Evolutionary conservation across 2,797 vertebrate species (phyloP), one percentile per base, ranked within the genome.

Genomic region (Acropternis orthonyx): DNA sequence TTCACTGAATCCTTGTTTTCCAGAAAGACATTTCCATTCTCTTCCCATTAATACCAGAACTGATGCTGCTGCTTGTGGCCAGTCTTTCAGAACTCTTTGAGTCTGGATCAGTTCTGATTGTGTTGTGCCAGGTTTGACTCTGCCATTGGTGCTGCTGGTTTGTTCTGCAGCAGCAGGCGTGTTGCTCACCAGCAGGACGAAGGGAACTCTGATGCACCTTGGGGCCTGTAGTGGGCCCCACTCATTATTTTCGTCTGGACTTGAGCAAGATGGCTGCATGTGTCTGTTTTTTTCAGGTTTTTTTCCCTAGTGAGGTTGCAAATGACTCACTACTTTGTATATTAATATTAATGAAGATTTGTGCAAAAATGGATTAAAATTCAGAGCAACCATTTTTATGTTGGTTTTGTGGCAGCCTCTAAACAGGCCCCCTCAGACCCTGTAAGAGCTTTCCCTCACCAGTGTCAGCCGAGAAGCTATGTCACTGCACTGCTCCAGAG

Each of bases 1-100:
- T 84, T 76, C 37, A 43, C 63, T 59, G 82, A 59, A 51, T 73
- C 59, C 66, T 91, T 65, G 24, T 65, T 91, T 91, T 89, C 84
- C 66, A 65, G 74, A 74, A 74, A 66, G 56, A 22, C 2, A 8
- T 44, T 90, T 74, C 62, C 76, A 9, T 59, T 84, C 62, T 41
- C 19, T 84, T 65, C 65, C 51, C 7, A 7, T n/a, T 48, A 78
- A 14, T 7, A 36, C 26, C 26, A 37, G 37, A 54, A 69, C 6
- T 59, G 41, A 54, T 85, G 37, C 41, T 77, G 39, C 49, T 62
- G 71, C 26, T 48, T 24, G 43, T 37, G 34, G 34, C 65, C 2
- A 3, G 23, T 69, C n/a, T 52, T 85, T 15, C 28, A 55, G 27
- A 32, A 36, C 19, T n/a, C 18, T 23, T 4, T 2, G 54, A 46